phyloP scores from a whole-genome alignment of 2,113 vertebrate genomes.

The Diphyllodes magnificus region DNA sequence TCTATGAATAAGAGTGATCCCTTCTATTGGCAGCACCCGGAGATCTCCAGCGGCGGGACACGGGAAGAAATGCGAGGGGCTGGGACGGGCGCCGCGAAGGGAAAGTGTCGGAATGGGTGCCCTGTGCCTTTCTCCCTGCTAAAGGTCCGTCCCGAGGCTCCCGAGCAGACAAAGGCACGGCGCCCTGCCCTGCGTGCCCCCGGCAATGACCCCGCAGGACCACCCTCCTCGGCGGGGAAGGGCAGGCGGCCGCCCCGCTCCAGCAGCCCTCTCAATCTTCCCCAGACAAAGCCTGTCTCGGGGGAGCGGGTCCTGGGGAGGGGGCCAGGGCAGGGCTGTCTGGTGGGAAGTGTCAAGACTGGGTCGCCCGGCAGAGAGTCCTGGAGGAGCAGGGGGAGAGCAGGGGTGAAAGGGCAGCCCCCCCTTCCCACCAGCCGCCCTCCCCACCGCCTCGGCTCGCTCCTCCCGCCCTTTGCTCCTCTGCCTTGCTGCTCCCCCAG shows the following conservation, averaged over 20 bases:
- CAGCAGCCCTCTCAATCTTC: constrained; percentile 20
- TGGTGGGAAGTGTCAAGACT: neutral
- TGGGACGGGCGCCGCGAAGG: accelerated
- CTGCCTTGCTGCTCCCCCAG: neutral
- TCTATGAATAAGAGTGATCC: neutral
- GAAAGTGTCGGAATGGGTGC: accelerated
- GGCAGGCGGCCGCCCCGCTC: neutral
- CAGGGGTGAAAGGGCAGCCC: constrained; percentile 15
- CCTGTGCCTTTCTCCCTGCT: neutral
- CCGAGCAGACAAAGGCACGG: neutral
- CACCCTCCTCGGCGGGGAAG: neutral
- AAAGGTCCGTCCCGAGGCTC: neutral
- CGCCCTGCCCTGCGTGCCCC: neutral
- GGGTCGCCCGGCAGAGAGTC: accelerated
- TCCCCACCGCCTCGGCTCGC: neutral
- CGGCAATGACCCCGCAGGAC: neutral
- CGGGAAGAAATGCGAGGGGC: too few relatives aligned
- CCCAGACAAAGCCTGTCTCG: constrained; percentile 2
- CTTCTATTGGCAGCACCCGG: accelerated
- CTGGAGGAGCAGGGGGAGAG: neutral
- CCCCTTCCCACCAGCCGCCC: neutral
- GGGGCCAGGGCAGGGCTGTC: neutral
- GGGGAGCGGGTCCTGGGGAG: neutral
- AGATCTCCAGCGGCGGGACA: neutral
- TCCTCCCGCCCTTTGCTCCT: constrained; percentile 2